Percentiles rank a stretch among this genome's conserved stretches.
phyloP scores from a whole-genome alignment of 2,113 vertebrate genomes.

The Bos indicus region DNA sequence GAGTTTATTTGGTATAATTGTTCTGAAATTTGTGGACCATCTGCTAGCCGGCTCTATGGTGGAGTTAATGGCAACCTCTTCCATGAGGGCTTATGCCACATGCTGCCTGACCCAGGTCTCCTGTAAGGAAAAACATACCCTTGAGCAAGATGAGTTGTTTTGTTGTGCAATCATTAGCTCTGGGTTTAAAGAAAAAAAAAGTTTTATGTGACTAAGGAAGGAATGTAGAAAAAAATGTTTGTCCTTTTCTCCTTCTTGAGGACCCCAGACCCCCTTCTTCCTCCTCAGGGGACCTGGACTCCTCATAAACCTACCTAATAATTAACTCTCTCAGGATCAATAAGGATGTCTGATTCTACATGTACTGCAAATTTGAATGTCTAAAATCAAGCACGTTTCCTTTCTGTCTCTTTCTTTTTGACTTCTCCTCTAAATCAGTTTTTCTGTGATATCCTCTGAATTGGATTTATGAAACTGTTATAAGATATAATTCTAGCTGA shows the following conservation, averaged over 20 bases:
- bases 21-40: neutral
- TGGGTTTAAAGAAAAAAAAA: neutral
- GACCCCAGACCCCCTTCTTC: neutral
- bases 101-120: neutral
- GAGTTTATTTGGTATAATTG: neutral
- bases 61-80: neutral
- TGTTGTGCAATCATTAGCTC: neutral
- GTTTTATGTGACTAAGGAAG: neutral
- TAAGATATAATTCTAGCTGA: neutral
- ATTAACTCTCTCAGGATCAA: neutral
- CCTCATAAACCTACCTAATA: neutral
- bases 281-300: neutral
- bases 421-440: neutral
- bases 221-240: neutral
- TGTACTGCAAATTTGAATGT: neutral
- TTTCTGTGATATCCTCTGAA: slow-evolving; percentile 7
- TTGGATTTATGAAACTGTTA: neutral
- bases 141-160: neutral
- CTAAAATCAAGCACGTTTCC: slow-evolving; percentile 7
- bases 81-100: neutral
- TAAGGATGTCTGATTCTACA: neutral
- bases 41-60: neutral
- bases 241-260: neutral
- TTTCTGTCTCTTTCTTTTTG: neutral
- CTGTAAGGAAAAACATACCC: neutral